These are phyloP conservation scores for Oxyteleia sp. DNA, from an alignment of 2,888 invertebrate species.

Conservation along the genomic window DNA sequence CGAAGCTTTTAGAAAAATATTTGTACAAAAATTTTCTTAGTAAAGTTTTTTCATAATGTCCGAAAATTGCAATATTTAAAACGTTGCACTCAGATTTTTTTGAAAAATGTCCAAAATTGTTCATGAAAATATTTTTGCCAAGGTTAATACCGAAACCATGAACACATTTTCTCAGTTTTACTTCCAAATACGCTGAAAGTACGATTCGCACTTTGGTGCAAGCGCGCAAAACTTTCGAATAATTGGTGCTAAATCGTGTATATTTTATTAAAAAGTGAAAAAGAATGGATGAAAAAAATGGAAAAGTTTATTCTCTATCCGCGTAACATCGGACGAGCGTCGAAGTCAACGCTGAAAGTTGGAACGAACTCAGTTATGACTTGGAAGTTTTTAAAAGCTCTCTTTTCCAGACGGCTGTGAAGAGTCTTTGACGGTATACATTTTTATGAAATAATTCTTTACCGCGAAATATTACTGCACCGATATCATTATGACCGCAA, in stretches of 20 bases:
- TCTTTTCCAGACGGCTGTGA: slow-evolving; percentile 18
- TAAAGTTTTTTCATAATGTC: no score
- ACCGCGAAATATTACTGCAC: slow-evolving; percentile 12
- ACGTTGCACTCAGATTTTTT: no score
- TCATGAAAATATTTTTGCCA: no score
- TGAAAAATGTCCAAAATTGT: no score
- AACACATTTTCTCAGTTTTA: no score
- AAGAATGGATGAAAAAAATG: no score
- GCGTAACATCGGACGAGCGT: slow-evolving; percentile 10
- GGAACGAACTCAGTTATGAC: slow-evolving; percentile 45
- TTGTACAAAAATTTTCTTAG: no score
- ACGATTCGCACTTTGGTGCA: background rate
- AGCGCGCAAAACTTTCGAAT: slow-evolving; percentile 8
- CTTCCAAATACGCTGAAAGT: no score
- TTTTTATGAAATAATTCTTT: slow-evolving; percentile 40
- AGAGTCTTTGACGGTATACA: slow-evolving; percentile 27
- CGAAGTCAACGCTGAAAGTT: slow-evolving; percentile 29
- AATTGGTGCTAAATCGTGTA: slow-evolving; percentile 23
- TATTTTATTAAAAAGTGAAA: slow-evolving; percentile 29
- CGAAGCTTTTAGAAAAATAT: no score
- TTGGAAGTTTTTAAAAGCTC: slow-evolving; percentile 45
- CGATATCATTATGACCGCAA: slow-evolving; percentile 16
- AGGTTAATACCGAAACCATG: no score
- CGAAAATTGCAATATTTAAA: no score
- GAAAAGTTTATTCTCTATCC: no score